phyloP scores from a whole-genome alignment of 2,888 invertebrate species.

The Chironomus tentans region DNA sequence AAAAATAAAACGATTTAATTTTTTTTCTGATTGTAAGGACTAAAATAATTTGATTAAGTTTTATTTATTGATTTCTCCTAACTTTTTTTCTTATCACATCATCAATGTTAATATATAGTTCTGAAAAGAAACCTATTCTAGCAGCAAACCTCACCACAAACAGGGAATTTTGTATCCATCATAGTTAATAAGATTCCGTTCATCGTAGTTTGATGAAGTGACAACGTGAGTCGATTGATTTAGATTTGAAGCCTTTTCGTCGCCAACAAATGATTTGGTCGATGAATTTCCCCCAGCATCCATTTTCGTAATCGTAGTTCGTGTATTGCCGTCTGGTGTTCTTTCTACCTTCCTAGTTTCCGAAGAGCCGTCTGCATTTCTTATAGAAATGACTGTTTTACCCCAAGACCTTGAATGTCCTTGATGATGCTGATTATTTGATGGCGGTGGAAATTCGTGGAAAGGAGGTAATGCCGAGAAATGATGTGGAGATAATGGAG shows the following conservation, averaged over 20 bases:
- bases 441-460: slow-evolving; percentile 29
- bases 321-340: slow-evolving; percentile 51
- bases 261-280: not conserved
- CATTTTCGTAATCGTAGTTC: slow-evolving; percentile 47
- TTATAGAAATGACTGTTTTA: slow-evolving; percentile 46
- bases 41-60: not conserved
- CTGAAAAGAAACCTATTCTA: not conserved
- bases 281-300: slow-evolving; percentile 31
- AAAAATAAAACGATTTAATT: not conserved
- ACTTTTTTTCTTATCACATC: not conserved
- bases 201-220: not conserved
- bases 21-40: not conserved
- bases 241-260: not conserved
- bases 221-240: not conserved
- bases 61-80: not conserved
- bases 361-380: slow-evolving; percentile 49
- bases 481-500: slow-evolving; percentile 31
- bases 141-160: not conserved
- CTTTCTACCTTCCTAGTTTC: slow-evolving; percentile 48
- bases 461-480: slow-evolving; percentile 33
- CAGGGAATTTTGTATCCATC: slow-evolving; percentile 21
- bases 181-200: not conserved
- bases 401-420: slow-evolving; percentile 39
- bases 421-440: slow-evolving; percentile 32
- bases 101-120: not conserved